Evolutionary conservation across 2,797 vertebrate genomes (phyloP).

Genomic region (Apogon hyalosoma): DNA sequence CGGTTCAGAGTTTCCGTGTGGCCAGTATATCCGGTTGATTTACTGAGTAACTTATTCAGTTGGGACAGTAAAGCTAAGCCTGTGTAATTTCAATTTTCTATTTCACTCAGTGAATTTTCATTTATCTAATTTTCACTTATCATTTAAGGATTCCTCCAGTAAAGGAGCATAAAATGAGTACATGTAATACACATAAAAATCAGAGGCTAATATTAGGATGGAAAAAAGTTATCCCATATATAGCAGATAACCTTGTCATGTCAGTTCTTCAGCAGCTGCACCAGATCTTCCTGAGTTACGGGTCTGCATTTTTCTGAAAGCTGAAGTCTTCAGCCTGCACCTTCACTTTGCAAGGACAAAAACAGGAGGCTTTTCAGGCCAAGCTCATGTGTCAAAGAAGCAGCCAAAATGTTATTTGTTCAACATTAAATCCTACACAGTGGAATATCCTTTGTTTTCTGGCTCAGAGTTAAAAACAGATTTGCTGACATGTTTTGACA

Average conservation of each 20-base stretch:
- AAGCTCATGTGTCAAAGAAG: constrained; percentile 46
- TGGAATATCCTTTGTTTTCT: constrained; percentile 22
- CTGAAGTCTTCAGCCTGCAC: constrained; percentile 52
- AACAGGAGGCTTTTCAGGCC: constrained; percentile 45
- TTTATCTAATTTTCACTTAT: not conserved
- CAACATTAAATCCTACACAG: constrained; percentile 15
- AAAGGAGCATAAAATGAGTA: not conserved
- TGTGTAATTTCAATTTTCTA: too few relatives aligned
- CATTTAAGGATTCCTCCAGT: not conserved
- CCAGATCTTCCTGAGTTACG: constrained; percentile 29
- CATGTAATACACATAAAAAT: not conserved
- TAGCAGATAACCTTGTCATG: constrained; percentile 2
- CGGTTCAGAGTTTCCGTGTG: constrained; percentile 15
- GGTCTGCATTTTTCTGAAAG: constrained; percentile 40
- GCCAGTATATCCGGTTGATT: constrained; percentile 9
- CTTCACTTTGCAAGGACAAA: constrained; percentile 70
- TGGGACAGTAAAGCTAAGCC: not conserved
- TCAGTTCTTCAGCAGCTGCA: constrained; percentile 29
- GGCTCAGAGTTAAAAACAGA: constrained; percentile 26
- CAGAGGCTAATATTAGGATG: constrained; percentile 3
- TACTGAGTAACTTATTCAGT: constrained; percentile 1
- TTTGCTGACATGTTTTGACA: constrained; percentile 52
- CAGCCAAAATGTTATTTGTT: constrained; percentile 36
- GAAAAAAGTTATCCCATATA: not conserved
- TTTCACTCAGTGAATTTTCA: not conserved